A percentile compares a stretch with the other conserved stretches of the same genome.
These are phyloP conservation scores for Notoglanidium macrostoma DNA, from an alignment of 2,797 vertebrate genomes.

Conservation along the genomic window DNA sequence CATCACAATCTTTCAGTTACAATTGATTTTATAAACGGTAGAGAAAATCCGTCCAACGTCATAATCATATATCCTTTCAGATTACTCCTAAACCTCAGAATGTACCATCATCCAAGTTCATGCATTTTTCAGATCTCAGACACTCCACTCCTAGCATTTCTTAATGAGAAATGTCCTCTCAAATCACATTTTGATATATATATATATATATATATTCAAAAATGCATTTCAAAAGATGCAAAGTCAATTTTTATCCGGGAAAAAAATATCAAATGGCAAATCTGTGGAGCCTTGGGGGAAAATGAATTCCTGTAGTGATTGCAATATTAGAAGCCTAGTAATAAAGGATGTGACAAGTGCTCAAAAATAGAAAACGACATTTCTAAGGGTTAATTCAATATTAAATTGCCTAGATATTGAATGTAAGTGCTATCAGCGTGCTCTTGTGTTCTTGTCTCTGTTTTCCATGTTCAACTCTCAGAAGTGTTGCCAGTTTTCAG, in stretches of 20 bases:
- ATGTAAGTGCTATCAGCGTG: background rate
- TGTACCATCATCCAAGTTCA: background rate
- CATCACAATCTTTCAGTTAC: background rate
- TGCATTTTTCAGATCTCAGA: background rate
- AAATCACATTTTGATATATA: background rate
- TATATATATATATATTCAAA: background rate
- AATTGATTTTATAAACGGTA: background rate
- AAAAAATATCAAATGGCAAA: background rate
- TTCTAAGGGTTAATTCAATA: slow-evolving; percentile 16
- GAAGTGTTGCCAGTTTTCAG: slow-evolving; percentile 46
- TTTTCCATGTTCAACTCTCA: slow-evolving; percentile 41
- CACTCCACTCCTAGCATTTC: background rate
- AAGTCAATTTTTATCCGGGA: background rate
- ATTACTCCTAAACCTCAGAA: background rate
- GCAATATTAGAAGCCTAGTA: slow-evolving; percentile 4
- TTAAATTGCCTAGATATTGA: slow-evolving; percentile 8
- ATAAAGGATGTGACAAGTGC: background rate
- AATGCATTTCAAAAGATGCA: background rate
- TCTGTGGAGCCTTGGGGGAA: background rate
- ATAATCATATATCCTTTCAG: background rate
- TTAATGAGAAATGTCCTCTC: background rate
- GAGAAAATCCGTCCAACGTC: background rate
- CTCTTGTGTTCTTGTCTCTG: slow-evolving; percentile 44
- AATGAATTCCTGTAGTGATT: background rate
- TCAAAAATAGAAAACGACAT: background rate